Conservation (phyloP, 2,113 vertebrate genomes). For the Tympanuchus pallidicinctus region DNA sequence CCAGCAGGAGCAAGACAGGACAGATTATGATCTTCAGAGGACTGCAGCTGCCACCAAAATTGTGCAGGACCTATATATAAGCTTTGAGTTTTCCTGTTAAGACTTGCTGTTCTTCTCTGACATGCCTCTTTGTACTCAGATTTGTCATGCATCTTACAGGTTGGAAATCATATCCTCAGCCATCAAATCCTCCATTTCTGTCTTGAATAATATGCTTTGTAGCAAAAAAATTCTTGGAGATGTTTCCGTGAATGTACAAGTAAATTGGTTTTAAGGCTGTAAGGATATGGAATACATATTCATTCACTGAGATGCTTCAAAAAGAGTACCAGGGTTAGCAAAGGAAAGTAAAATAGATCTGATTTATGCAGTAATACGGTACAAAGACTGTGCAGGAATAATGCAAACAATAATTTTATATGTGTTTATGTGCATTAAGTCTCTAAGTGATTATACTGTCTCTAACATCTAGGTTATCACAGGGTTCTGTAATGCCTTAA, state of each 20-base stretch:
- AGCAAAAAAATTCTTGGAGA: not conserved
- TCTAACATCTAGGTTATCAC: constrained; percentile 9
- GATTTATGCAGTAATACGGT: constrained; percentile 45
- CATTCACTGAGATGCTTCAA: not conserved
- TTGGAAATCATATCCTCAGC: not conserved
- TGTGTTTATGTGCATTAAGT: constrained; percentile 51
- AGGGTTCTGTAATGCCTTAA: constrained; percentile 22
- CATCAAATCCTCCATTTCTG: not conserved
- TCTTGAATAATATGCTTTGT: not conserved
- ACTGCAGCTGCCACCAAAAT: not conserved
- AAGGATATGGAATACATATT: constrained; percentile 14
- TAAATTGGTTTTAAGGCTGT: constrained; percentile 15
- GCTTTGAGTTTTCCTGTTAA: not conserved
- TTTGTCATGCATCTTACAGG: not conserved
- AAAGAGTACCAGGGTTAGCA: constrained; percentile 21
- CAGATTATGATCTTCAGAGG: not conserved
- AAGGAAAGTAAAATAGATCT: constrained; percentile 33
- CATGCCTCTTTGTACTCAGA: not conserved
- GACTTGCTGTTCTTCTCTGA: not conserved
- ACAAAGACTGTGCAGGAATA: constrained; percentile 34
- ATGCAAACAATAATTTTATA: constrained; percentile 37
- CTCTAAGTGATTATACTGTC: constrained; percentile 41
- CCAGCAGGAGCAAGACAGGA: not conserved
- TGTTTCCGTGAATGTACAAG: not conserved
- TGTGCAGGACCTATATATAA: not conserved